These are phyloP conservation scores for Dysdera silvatica DNA, from an alignment of 1,140 invertebrate genomes.

Conservation along the genomic window DNA sequence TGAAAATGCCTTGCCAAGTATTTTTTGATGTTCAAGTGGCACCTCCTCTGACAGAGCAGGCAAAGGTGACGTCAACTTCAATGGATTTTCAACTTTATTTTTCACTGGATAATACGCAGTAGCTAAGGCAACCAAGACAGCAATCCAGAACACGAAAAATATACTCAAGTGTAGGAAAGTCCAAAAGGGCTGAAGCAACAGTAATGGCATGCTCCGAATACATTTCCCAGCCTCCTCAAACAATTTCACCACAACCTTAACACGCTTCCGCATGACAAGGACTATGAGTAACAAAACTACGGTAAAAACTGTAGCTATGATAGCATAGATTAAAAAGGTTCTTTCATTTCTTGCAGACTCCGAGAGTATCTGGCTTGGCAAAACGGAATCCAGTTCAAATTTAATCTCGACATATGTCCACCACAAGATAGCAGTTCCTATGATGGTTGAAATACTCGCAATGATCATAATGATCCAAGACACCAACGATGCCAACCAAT, in stretches of 20 bases:
- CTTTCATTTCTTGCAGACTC: conserved; percentile 74
- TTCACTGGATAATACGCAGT: conserved; percentile 46
- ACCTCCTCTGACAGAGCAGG: neutral
- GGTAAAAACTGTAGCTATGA: conserved; percentile 78
- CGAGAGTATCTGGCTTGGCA: conserved; percentile 50
- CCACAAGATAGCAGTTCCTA: conserved; percentile 72
- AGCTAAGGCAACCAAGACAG: conserved; percentile 62
- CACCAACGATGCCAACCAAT: conserved; percentile 70
- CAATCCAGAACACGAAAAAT: conserved; percentile 78
- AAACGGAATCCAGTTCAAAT: conserved; percentile 56
- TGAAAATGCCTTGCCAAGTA: conserved; percentile 22
- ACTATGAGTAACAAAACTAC: conserved; percentile 72
- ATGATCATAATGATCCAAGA: conserved; percentile 78
- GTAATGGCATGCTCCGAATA: conserved; percentile 67
- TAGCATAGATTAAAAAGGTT: conserved; percentile 71
- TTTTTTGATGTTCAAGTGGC: neutral
- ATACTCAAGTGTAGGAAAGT: conserved; percentile 68
- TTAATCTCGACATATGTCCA: conserved; percentile 75
- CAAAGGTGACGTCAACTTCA: neutral
- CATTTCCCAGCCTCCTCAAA: conserved; percentile 82
- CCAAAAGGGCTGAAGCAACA: conserved; percentile 77
- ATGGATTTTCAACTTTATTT: conserved; percentile 11
- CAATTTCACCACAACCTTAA: conserved; percentile 67
- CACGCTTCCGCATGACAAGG: conserved; percentile 66
- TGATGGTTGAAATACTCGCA: conserved; percentile 63